Evolutionary conservation across 2,113 vertebrate genomes (phyloP).

Genomic region (Petaurus breviceps): DNA sequence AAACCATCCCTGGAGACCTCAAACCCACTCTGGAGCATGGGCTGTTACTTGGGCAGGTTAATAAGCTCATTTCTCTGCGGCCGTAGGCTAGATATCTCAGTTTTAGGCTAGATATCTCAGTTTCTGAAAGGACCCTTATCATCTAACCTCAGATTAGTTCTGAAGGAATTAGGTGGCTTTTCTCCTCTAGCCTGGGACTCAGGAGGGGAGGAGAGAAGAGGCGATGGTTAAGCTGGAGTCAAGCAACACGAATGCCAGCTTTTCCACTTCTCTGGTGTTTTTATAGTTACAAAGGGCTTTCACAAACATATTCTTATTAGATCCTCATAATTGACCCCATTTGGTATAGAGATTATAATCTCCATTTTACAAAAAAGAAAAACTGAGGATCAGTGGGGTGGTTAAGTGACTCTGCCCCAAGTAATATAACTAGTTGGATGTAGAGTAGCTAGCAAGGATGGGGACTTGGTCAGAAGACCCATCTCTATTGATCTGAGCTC

Average conservation of each 20-base stretch:
- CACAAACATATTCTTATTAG: neutral
- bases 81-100: neutral
- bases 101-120: neutral
- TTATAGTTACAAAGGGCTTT: neutral
- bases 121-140: no score
- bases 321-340: no score
- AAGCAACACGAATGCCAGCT: neutral
- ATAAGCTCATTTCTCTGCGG: neutral
- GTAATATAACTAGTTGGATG: neutral
- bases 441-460: neutral
- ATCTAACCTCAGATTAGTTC: neutral
- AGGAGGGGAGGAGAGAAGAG: neutral
- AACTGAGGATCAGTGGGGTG: neutral
- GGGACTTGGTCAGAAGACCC: no score
- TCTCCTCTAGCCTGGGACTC: neutral
- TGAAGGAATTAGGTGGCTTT: neutral
- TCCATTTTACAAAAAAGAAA: neutral
- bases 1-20: neutral
- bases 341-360: no score
- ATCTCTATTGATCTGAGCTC: neutral
- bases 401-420: neutral
- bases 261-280: neutral
- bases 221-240: neutral
- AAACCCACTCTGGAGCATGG: neutral
- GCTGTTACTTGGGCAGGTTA: neutral